Conservation (phyloP, 64 coral and sea anemone genomes). For the Pocillopora damicornis region DNA sequence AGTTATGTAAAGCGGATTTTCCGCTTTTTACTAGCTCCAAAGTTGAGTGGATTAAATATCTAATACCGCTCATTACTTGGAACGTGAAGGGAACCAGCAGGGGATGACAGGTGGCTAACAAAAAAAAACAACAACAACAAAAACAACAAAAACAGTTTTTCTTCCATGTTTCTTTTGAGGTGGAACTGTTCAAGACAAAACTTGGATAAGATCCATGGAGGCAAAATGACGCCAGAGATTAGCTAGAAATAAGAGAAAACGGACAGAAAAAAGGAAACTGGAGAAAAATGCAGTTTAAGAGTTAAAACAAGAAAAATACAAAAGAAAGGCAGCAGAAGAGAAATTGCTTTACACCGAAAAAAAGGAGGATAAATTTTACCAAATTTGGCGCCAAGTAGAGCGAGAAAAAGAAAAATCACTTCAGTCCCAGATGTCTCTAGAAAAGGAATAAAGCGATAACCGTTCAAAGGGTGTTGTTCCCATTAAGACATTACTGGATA, state of each 20-base stretch:
- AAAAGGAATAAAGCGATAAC: background rate
- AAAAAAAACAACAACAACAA: background rate
- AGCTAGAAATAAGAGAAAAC: background rate
- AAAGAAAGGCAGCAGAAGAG: no score
- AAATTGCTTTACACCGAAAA: no score
- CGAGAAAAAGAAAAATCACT: slow-evolving; percentile 1
- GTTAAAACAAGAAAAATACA: no score
- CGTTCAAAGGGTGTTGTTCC: no score
- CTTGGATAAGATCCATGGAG: background rate
- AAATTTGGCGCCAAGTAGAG: background rate
- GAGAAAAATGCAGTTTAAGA: no score
- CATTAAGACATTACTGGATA: no score
- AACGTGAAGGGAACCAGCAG: no score
- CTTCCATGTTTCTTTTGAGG: background rate
- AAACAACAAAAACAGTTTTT: background rate
- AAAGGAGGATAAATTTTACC: no score
- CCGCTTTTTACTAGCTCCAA: background rate
- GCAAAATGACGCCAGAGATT: background rate
- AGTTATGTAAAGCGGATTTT: background rate
- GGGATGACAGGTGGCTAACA: no score
- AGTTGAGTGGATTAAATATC: no score
- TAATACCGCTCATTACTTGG: no score
- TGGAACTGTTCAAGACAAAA: background rate
- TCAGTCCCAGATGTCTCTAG: background rate
- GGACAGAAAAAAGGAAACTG: no score